Evolutionary conservation across 2,797 vertebrate species (phyloP), one percentile per base, ranked within the genome.

Genomic region (Melopsittacus undulatus): DNA sequence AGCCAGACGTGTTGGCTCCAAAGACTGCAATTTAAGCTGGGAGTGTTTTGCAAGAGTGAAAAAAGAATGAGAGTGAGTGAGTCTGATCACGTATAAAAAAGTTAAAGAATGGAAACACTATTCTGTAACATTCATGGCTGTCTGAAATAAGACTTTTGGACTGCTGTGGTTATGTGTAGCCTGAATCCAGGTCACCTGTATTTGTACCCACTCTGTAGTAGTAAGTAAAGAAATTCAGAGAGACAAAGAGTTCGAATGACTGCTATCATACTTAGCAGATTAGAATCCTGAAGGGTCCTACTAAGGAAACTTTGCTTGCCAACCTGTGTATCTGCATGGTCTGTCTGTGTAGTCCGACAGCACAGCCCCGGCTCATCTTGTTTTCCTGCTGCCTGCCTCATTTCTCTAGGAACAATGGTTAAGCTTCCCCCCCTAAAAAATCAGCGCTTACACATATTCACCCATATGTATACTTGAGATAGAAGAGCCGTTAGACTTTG

Each of bases 1-100:
- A 97, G 97, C 97, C 97, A 98, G 98, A 98, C 97, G 75, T 72
- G 88, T 97, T 97, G 97, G 97, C 98, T 98, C 98, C 98, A 97
- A 97, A 96, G 94, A 32, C 94, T 97, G 98, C 97, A 97, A 98
- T 96, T 98, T 97, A 97, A 98, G 95, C 94, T 97, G 97, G 94
- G 95, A 98, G 89, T 89, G 63, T 97, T 98, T 97, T 97, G 92
- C 96, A 96, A 97, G 94, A 96, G 93, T 74, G 95, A 95, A 91
- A 93, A 95, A 83, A 78, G 83, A 92, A 94, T 32, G 81, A 83
- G 85, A 92, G 57, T 2, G 83, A 92, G 68, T 45, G 70, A 51
- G 80, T 30, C 56, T 88, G 83, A 92, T 90, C 91, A 73, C 54
- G 42, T 83, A 87, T 56, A 59, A 13, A 24, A 72, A 89, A 90